A percentile compares a stretch with the other conserved stretches of the same genome.
Evolutionary conservation across 92 coral and sea anemone species (phyloP).

Genomic region (Porites divaricata): DNA sequence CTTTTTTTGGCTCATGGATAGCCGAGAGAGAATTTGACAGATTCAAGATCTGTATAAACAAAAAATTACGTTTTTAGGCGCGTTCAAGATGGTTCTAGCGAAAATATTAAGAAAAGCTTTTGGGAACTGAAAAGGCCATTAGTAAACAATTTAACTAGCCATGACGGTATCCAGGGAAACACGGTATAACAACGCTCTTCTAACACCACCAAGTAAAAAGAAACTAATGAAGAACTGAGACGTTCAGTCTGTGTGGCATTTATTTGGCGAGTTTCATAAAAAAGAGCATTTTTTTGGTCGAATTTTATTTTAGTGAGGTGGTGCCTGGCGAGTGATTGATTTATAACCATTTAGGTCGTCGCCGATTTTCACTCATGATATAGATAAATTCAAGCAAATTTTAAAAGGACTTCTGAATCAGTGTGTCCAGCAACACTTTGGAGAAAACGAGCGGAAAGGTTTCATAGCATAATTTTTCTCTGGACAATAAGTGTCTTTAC

Average conservation of each 20-base stretch:
- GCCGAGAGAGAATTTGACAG: conserved; percentile 15
- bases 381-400: not conserved
- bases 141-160: not conserved
- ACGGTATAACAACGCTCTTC: not conserved
- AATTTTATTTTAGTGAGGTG: too few relatives aligned
- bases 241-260: not conserved
- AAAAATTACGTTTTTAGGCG: conserved; percentile 8
- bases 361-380: not conserved
- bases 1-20: not conserved
- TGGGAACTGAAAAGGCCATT: not conserved
- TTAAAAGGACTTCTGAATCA: not conserved
- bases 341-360: not conserved
- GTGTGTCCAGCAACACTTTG: not conserved
- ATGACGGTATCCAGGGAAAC: not conserved
- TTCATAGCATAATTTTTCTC: not conserved
- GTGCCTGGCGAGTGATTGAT: too few relatives aligned
- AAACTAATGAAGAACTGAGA: not conserved
- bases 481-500: not conserved
- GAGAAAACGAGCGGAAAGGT: not conserved
- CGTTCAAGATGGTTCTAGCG: not conserved
- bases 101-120: not conserved
- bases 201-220: not conserved
- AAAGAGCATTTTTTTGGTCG: too few relatives aligned
- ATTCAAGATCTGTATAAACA: conserved; percentile 24
- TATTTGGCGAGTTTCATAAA: not conserved